These are phyloP conservation scores for Pachyrhynchus sulphureomaculatus DNA, from an alignment of 1,140 invertebrate genomes.

Conservation along the genomic window DNA sequence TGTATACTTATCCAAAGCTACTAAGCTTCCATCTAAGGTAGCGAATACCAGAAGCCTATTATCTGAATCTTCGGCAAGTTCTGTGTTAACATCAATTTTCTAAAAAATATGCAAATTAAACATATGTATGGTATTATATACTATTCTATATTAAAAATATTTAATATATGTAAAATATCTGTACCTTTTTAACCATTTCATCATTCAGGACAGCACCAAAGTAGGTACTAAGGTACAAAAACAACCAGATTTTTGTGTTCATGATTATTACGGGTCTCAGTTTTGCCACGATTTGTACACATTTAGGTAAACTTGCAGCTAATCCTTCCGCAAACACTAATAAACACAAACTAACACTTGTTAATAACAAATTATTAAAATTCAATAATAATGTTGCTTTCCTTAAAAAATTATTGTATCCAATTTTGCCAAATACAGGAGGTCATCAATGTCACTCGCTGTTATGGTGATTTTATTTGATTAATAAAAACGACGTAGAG, in stretches of 20 bases:
- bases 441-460: no score
- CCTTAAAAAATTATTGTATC: no score
- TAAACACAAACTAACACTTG: no score
- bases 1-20: conserved; percentile 78
- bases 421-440: no score
- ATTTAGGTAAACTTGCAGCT: not conserved
- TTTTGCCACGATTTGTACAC: not conserved
- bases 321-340: no score
- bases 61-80: conserved; percentile 66
- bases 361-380: no score
- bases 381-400: no score
- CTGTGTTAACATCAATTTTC: conserved; percentile 52
- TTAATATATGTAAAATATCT: no score
- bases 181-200: conserved; percentile 23
- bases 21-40: conserved; percentile 86
- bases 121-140: no score
- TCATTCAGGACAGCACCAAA: conserved; percentile 17
- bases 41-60: conserved; percentile 80
- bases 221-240: conserved; percentile 5
- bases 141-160: no score
- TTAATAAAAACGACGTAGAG: no score
- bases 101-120: conserved; percentile 2
- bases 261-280: not conserved
- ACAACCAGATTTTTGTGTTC: conserved; percentile 3
- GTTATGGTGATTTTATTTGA: no score